Percentiles rank a stretch among this genome's conserved stretches.
phyloP scores from a whole-genome alignment of 2,888 invertebrate genomes.

The Cremastinae sp. region DNA sequence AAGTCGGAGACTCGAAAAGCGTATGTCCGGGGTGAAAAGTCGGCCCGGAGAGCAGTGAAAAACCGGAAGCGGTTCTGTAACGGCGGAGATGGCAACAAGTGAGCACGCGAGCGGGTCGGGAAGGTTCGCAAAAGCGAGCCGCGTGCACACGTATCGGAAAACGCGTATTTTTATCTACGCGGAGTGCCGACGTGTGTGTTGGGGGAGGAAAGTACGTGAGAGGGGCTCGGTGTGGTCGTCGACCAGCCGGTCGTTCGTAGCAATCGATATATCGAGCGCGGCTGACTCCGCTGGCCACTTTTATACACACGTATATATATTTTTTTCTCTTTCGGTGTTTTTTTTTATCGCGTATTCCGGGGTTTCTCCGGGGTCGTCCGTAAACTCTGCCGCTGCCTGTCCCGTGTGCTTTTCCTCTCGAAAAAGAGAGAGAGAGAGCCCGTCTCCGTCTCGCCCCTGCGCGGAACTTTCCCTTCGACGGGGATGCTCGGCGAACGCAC shows the following conservation, averaged over 20 bases:
- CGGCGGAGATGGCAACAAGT: conserved; percentile 76
- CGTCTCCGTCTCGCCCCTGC: no score
- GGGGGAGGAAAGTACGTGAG: no score
- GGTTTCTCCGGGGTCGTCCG: conserved; percentile 24
- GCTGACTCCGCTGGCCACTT: conserved; percentile 56
- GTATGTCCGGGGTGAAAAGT: no score
- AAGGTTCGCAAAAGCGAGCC: conserved; percentile 56
- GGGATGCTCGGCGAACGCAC: conserved; percentile 49
- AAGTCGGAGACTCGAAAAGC: no score
- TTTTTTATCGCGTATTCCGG: conserved; percentile 37
- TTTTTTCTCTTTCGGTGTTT: no score
- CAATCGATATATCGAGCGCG: conserved; percentile 77
- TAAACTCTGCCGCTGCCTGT: conserved; percentile 47
- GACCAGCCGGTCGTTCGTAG: conserved; percentile 72
- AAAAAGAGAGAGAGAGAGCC: conserved; percentile 18
- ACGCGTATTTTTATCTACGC: conserved; percentile 18
- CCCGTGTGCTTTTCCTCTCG: conserved; percentile 42
- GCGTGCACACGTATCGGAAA: conserved; percentile 46
- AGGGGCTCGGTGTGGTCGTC: conserved; percentile 72
- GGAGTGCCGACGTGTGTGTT: no score
- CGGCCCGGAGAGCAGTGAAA: conserved; percentile 17
- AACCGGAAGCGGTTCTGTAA: conserved; percentile 70
- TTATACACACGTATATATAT: not conserved
- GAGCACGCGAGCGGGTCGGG: conserved; percentile 58
- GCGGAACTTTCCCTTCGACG: no score